Evolutionary conservation across 2,888 invertebrate genomes (phyloP), one percentile per base, ranked within the genome.

Genomic region (Pilophorus perplexus): DNA sequence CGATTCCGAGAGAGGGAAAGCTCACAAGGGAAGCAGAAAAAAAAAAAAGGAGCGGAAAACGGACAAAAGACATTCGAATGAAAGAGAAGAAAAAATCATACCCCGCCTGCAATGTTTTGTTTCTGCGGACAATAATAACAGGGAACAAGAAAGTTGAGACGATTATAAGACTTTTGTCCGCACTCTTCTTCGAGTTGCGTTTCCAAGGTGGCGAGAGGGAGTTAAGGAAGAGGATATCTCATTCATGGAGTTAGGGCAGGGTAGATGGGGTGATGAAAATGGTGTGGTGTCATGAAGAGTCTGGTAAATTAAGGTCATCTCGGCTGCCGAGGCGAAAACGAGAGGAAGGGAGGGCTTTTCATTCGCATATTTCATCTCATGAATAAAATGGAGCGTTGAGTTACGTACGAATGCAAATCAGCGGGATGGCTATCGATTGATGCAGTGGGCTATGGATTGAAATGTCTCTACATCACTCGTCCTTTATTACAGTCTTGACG

Each of bases 11-110:
- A 6, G 27, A 55, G 6, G 18, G 22, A 52, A 25, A 38, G 37
- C 55, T 14, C 38, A 22, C 55, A 20, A 20, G 55, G 22, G 38
- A n/a, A 37, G n/a, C n/a, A n/a, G n/a, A n/a, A n/a, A n/a, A n/a
- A 3, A 18, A 20, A 42, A 14, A 42, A 42, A 42, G 5, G 27
- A 27, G n/a, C 12, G 6, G n/a, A 42, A 42, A 25, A 25, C 23
- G 38, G 48, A 62, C 62, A 62, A 62, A 62, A 46, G 62, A 23
- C 62, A 28, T 62, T 46, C 62, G 62, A 46, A 62, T 28, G 46
- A 46, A 27, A n/a, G n/a, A n/a, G n/a, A n/a, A n/a, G n/a, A n/a
- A 48, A 62, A 46, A 62, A 62, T 62, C 62, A 62, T 62, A 46
- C 44, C 28, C 62, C 22, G 46, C 20, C 44, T 27, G 22, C 44